These are phyloP conservation scores for Heloderma charlesbogerti DNA, from an alignment of 2,113 vertebrate genomes.

Conservation along the genomic window DNA sequence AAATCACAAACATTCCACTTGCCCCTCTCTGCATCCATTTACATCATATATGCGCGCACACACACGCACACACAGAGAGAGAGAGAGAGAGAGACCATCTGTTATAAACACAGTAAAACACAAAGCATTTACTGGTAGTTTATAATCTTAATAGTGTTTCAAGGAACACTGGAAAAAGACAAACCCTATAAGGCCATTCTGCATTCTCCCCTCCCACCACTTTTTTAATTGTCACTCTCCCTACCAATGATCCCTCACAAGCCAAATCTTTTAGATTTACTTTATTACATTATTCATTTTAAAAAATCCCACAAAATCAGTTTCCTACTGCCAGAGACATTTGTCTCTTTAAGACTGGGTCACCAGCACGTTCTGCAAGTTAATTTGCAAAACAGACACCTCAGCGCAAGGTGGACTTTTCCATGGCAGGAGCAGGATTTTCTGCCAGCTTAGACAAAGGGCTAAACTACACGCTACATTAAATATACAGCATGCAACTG, in stretches of 20 bases:
- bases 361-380: background rate
- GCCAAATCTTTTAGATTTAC: background rate
- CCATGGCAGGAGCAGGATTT: background rate
- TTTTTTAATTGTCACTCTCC: background rate
- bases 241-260: background rate
- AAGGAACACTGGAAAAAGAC: background rate
- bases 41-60: background rate
- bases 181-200: background rate
- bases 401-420: background rate
- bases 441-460: background rate
- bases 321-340: background rate
- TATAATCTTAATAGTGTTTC: background rate
- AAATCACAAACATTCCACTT: constrained; percentile 11
- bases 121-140: background rate
- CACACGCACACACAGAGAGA: background rate
- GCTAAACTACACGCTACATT: background rate
- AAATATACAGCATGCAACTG: too few species aligned
- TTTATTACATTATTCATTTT: background rate
- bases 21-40: background rate
- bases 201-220: background rate
- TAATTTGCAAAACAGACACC: background rate
- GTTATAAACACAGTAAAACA: background rate
- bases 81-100: background rate
- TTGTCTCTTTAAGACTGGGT: background rate
- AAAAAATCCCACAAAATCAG: too few species aligned